phyloP scores from a whole-genome alignment of 2,888 invertebrate species.

The Drosophila ochracea region DNA sequence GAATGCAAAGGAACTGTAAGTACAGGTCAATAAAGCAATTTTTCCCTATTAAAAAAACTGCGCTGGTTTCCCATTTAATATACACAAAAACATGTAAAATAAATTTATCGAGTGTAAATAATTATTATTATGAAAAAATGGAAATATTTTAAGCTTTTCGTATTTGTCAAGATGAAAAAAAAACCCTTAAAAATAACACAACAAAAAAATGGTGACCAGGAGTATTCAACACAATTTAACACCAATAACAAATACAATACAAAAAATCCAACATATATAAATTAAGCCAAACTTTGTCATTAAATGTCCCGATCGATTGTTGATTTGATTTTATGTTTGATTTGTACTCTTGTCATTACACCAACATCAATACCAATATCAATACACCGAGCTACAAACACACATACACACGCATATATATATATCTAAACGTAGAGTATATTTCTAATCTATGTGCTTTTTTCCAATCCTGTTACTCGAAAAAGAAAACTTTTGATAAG shows the following conservation, averaged over 20 bases:
- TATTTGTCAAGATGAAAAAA: not conserved
- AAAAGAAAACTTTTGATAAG: conserved; percentile 21
- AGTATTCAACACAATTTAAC: conserved; percentile 11
- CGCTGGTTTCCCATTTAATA: conserved; percentile 12
- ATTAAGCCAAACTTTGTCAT: conserved; percentile 50
- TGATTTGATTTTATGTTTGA: conserved; percentile 58
- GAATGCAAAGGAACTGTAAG: conserved; percentile 52
- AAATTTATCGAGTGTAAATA: conserved; percentile 10
- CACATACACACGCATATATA: conserved; percentile 9
- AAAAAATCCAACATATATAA: conserved; percentile 4
- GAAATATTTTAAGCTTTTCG: not conserved
- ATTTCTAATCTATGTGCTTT: conserved; percentile 62
- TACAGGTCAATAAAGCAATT: conserved; percentile 37
- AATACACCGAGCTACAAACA: conserved; percentile 7
- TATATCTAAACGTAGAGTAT: conserved; percentile 36
- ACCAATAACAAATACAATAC: conserved; percentile 10
- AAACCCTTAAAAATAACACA: not conserved
- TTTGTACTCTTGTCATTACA: conserved; percentile 51
- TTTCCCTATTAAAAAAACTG: conserved; percentile 2
- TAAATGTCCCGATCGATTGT: conserved; percentile 73
- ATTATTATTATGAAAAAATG: not conserved
- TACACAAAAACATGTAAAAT: not conserved
- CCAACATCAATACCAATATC: not conserved
- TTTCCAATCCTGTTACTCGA: conserved; percentile 44
- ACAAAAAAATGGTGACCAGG: conserved; percentile 4